Evolutionary conservation across 2,113 vertebrate genomes (phyloP).

Genomic region (Ammodytes marinus): DNA sequence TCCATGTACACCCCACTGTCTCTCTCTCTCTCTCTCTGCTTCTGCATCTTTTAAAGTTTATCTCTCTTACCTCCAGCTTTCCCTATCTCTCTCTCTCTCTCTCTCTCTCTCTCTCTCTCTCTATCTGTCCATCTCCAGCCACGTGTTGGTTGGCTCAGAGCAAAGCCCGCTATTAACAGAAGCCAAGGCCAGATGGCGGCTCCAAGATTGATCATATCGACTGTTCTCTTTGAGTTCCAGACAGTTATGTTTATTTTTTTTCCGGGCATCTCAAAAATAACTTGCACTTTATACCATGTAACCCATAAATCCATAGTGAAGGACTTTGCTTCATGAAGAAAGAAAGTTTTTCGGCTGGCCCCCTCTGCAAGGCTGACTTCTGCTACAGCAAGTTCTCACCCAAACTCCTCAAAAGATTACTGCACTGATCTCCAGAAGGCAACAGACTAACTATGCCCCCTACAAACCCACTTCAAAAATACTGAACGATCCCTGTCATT

Average conservation of each 20-base stretch:
- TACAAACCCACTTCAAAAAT: too few relatives aligned
- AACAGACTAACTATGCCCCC: too few relatives aligned
- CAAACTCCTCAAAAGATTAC: too few relatives aligned
- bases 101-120: not conserved
- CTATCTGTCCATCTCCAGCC: constrained; percentile 30
- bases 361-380: too few relatives aligned
- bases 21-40: constrained; percentile 23
- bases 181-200: constrained; percentile 71
- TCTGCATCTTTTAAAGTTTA: constrained; percentile 36
- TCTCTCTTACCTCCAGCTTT: constrained; percentile 25
- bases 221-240: constrained; percentile 51
- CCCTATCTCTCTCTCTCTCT: constrained; percentile 1
- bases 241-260: not conserved
- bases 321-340: constrained; percentile 1
- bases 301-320: constrained; percentile 41
- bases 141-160: constrained; percentile 60
- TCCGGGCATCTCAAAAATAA: constrained; percentile 45
- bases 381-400: too few relatives aligned
- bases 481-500: not conserved
- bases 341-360: too few relatives aligned
- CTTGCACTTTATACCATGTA: constrained; percentile 51
- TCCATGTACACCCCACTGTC: constrained; percentile 1
- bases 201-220: constrained; percentile 66
- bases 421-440: too few relatives aligned
- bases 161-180: constrained; percentile 66